Base-by-base conservation (phyloP, 2,113 vertebrate species). In the Pteropus alecto region DNA sequence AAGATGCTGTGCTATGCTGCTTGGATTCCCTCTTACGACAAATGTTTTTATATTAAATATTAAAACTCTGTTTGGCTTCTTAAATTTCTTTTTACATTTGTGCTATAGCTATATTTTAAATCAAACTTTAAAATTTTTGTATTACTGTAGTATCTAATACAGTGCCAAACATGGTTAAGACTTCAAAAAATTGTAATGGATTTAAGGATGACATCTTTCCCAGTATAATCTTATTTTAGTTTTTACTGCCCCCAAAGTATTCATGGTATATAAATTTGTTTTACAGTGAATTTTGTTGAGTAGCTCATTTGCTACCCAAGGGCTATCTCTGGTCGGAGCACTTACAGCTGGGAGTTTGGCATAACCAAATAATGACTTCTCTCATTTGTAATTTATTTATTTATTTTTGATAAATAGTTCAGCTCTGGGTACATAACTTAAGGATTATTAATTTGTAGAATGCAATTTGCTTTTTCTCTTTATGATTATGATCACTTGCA, bases 91-190 rank as follows among this genome's bases (percentile, higher is more conserved):
- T 92, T 81, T 68, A 63, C 35, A 56, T 77, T 74, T 92, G 74
- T 78, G 19, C 19, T 93, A 51, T 78, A 82, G 43, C 21, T 92
- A 63, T 81, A 60, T 92, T 89, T 89, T 95, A 71, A 96, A 76
- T 12, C 68, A 67, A 94, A 22, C 15, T 60, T 63, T 35, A 90
- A 90, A 51, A 56, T n/a, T 87, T 88, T 94, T 94, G 2, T 85
- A 28, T 81, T 87, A 48, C 6, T 10, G 3, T 48, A 88, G 78
- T 93, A 11, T 19, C 33, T 93, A 54, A 87, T 90, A 56, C 3
- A 35, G 18, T 94, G 41, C 61, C 91, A 67, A 77, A 26, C 6
- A 18, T 85, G 65, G 35, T 78, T 77, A 86, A 10, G 38, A 93
- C 11, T 71, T 92, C 58, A 84, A 21, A 74, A 73, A 28, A 61